Evolutionary conservation across 2,888 invertebrate species (phyloP), one percentile per base, ranked within the genome.

Genomic region (Luffia ferchaultella): DNA sequence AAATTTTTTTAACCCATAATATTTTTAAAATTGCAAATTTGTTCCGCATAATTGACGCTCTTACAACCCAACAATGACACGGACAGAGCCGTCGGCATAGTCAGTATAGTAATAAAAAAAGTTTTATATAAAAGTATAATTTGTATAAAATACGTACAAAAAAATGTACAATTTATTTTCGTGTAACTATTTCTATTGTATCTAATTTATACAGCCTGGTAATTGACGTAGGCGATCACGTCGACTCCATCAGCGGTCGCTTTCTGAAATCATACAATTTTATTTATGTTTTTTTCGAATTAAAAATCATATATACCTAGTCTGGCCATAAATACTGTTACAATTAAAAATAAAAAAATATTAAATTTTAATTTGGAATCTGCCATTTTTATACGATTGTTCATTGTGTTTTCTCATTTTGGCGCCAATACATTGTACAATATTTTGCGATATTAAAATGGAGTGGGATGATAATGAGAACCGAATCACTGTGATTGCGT

Each of bases 191-290:
- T 3, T 30, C 30, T 30, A 7, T 7, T 30, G 12, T 7, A 30
- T 30, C 30, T 3, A 50, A 42, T 16, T 55, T 53, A 56, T 16
- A 56, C 40, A n/a, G 20, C 49, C 0, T 53, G 51, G 48, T 56
- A 55, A 18, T 45, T 30, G 16, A 56, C 50, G 2, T 45, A 51
- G 18, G 50, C 55, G 46, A 45, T 55, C 19, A 48, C 40, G 1
- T 46, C 18, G n/a, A 30, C 16, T 16, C 43, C 51, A 12, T 54
- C 50, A 19, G 52, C 17, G 18, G 41, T 45, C n/a, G 55, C 43
- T 46, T 50, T 53, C 56, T 56, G 55, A 30, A 56, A 30, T 30
- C 5, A 7, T 30, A 7, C 30, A 30, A 30, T 30, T 12, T 30
- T 30, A 30, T 30, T 30, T 30, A 12, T 30, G 12, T 7, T 30